phyloP scores from a whole-genome alignment of 2,797 vertebrate species.

The Schizopygopsis malacanthus region DNA sequence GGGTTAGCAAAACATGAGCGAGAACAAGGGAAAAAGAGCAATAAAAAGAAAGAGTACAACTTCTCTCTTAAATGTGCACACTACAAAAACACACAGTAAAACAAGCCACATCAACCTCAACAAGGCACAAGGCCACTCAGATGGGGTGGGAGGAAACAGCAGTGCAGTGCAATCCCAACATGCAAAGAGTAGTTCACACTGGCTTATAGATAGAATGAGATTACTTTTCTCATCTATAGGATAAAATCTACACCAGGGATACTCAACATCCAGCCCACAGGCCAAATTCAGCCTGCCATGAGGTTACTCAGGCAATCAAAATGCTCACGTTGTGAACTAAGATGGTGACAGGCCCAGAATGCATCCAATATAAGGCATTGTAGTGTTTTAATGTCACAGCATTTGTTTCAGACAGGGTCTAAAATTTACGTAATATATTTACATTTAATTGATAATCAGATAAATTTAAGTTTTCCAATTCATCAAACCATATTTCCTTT shows the following conservation, averaged over 20 bases:
- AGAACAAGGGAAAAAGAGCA: conserved; percentile 29
- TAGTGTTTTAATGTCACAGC: too few relatives aligned
- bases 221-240: conserved; percentile 1
- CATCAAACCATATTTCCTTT: neutral
- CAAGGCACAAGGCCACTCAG: conserved; percentile 16
- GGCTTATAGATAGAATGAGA: conserved; percentile 12
- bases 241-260: neutral
- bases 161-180: conserved; percentile 12
- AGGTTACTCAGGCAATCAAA: neutral
- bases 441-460: neutral
- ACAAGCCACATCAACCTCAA: conserved; percentile 40
- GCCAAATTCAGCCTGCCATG: neutral
- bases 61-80: conserved; percentile 32
- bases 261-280: neutral
- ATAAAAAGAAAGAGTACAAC: conserved; percentile 11
- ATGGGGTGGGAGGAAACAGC: conserved; percentile 14
- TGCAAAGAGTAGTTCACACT: conserved; percentile 38
- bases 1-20: conserved; percentile 47
- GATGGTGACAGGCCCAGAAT: too few relatives aligned
- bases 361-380: too few relatives aligned
- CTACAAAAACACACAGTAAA: conserved; percentile 20
- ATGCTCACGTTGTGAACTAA: neutral
- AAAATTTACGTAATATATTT: too few relatives aligned
- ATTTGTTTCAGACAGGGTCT: too few relatives aligned
- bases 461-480: neutral